Conservation (phyloP, 92 coral and sea anemone species). For the Palythoa caribaeorum region DNA sequence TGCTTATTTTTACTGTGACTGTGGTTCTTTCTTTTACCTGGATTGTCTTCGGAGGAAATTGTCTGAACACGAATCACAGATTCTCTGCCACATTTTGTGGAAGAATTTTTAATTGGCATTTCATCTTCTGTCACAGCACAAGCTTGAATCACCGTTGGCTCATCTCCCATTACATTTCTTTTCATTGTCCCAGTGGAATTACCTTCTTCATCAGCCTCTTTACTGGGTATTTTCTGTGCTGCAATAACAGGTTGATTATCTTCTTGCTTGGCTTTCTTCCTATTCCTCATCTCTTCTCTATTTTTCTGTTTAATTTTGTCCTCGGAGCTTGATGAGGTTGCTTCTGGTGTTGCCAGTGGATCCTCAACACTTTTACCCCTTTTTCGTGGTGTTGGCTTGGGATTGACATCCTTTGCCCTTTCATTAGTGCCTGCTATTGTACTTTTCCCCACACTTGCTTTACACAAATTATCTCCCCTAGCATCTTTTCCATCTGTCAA, state of each 20-base stretch:
- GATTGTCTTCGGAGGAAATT: conserved; percentile 37
- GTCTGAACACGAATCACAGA: conserved; percentile 60
- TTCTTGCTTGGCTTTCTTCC: conserved; percentile 28
- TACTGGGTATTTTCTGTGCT: not conserved
- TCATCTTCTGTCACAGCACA: conserved; percentile 51
- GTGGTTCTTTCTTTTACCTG: conserved; percentile 2
- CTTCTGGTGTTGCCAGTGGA: not conserved
- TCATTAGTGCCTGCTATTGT: not conserved
- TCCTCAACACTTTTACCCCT: conserved; percentile 35
- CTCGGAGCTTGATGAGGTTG: not conserved
- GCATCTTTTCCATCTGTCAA: conserved; percentile 12
- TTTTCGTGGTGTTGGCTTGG: conserved; percentile 34
- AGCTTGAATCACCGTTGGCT: conserved; percentile 60
- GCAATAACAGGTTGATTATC: conserved; percentile 7
- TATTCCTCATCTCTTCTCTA: not conserved
- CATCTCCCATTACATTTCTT: conserved; percentile 27
- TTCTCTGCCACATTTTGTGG: conserved; percentile 27
- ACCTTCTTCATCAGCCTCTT: conserved; percentile 12
- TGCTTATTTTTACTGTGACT: conserved; percentile 15
- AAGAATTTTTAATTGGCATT: not conserved
- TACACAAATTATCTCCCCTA: not conserved
- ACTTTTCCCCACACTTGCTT: not conserved
- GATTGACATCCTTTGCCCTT: not conserved
- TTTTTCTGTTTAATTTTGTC: not conserved
- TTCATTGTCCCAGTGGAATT: conserved; percentile 2